phyloP scores from a whole-genome alignment of 2,888 invertebrate species.

The Parnassius orleans region DNA sequence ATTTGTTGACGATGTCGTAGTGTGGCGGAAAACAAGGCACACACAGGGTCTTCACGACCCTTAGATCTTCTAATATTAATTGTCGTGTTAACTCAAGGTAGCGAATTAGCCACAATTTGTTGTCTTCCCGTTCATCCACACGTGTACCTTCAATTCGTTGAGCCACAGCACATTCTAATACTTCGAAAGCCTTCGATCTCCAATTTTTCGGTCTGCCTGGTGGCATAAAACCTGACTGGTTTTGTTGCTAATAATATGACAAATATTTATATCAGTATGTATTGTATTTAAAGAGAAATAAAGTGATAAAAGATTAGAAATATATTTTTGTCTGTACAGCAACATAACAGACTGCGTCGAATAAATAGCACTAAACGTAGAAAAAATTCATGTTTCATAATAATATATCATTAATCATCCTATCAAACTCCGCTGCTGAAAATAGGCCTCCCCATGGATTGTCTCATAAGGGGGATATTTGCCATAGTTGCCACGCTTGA shows the following conservation, averaged over 20 bases:
- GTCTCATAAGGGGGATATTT: too few relatives aligned
- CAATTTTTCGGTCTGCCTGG: constrained; percentile 96
- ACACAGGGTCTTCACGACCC: constrained; percentile 94
- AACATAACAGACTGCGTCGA: too few relatives aligned
- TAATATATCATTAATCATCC: too few relatives aligned
- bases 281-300: too few relatives aligned
- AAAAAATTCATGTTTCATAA: too few relatives aligned
- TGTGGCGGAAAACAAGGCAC: constrained; percentile 97
- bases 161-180: constrained; percentile 88
- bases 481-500: too few relatives aligned
- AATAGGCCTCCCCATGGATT: too few relatives aligned
- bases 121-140: constrained; percentile 92
- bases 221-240: constrained; percentile 93
- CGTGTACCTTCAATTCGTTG: constrained; percentile 97
- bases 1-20: constrained; percentile 95
- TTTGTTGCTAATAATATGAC: constrained; percentile 79
- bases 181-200: constrained; percentile 92
- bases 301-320: not conserved
- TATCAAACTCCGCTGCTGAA: too few relatives aligned
- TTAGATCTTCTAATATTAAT: constrained; percentile 93
- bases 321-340: too few relatives aligned
- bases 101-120: constrained; percentile 97
- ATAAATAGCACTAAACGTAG: too few relatives aligned
- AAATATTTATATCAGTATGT: too few relatives aligned
- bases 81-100: constrained; percentile 94